These are phyloP conservation scores for Geopemphigus sp. DNA, from an alignment of 1,140 invertebrate species.

Conservation along the genomic window DNA sequence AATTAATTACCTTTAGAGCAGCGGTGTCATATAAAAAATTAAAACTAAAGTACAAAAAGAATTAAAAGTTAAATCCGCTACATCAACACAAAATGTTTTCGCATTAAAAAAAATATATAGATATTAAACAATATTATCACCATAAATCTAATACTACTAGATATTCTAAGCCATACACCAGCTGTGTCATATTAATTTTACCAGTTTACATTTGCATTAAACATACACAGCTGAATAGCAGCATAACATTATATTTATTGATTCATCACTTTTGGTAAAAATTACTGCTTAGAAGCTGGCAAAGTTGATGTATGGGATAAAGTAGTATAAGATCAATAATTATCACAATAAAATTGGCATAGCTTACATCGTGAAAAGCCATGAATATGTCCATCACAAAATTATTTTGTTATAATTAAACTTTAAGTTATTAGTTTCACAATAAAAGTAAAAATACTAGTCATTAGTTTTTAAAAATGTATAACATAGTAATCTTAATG, in stretches of 20 bases:
- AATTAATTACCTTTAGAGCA: neutral
- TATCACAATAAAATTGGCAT: slow-evolving; percentile 22
- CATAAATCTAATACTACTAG: neutral
- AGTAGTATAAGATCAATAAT: neutral
- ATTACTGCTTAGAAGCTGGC: neutral
- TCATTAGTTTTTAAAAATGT: neutral
- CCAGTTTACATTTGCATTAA: neutral
- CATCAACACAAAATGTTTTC: neutral
- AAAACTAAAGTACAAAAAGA: neutral
- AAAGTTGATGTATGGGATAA: neutral
- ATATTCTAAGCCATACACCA: neutral
- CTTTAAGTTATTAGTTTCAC: neutral
- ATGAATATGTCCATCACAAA: slow-evolving; percentile 1
- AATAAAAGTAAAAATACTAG: neutral
- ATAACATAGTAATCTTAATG: neutral
- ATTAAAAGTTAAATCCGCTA: neutral
- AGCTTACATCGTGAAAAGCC: neutral
- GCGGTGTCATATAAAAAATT: neutral
- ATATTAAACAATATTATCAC: slow-evolving; percentile 1
- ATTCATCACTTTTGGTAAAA: neutral
- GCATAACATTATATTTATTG: too few relatives aligned
- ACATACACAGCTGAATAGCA: neutral
- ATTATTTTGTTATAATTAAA: slow-evolving; percentile 10
- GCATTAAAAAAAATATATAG: neutral
- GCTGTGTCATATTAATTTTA: neutral